Evolutionary conservation across 2,888 invertebrate genomes (phyloP).

Genomic region (Limenitis camilla): DNA sequence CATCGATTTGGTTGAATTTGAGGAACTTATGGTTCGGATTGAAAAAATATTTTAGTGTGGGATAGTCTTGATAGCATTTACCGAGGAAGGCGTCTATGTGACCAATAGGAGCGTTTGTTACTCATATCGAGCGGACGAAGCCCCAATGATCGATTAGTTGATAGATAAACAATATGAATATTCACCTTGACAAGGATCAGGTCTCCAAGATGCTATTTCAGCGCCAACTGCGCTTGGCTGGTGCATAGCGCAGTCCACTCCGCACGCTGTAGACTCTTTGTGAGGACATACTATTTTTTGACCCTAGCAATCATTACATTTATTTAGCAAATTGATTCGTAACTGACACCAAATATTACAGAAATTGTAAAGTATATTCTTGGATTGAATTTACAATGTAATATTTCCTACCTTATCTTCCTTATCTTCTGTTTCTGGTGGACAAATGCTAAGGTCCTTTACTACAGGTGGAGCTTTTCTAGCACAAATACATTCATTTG

Average conservation of each 20-base stretch:
- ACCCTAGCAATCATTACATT: slow-evolving; percentile 24
- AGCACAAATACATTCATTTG: slow-evolving; percentile 45
- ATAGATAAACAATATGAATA: too few relatives aligned
- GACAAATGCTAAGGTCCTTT: slow-evolving; percentile 34
- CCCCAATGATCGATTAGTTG: too few relatives aligned
- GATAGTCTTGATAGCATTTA: too few relatives aligned
- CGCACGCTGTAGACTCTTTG: slow-evolving; percentile 34
- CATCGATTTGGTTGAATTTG: too few relatives aligned
- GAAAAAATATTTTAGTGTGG: too few relatives aligned
- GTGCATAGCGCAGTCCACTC: slow-evolving; percentile 40
- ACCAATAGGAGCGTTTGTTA: too few relatives aligned
- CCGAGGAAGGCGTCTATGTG: too few relatives aligned
- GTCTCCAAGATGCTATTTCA: slow-evolving; percentile 33
- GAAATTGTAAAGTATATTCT: too few relatives aligned
- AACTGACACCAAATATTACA: too few relatives aligned
- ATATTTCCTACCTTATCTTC: slow-evolving; percentile 34
- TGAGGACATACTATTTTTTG: slow-evolving; percentile 36
- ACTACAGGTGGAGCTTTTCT: slow-evolving; percentile 39
- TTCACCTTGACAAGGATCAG: slow-evolving; percentile 41
- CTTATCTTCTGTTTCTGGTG: slow-evolving; percentile 29
- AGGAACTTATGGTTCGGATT: too few relatives aligned
- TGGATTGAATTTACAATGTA: not conserved
- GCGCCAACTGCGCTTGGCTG: slow-evolving; percentile 28
- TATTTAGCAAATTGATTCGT: too few relatives aligned
- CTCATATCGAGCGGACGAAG: too few relatives aligned